phyloP scores from a whole-genome alignment of 2,113 vertebrate species.

The Galemys pyrenaicus region DNA sequence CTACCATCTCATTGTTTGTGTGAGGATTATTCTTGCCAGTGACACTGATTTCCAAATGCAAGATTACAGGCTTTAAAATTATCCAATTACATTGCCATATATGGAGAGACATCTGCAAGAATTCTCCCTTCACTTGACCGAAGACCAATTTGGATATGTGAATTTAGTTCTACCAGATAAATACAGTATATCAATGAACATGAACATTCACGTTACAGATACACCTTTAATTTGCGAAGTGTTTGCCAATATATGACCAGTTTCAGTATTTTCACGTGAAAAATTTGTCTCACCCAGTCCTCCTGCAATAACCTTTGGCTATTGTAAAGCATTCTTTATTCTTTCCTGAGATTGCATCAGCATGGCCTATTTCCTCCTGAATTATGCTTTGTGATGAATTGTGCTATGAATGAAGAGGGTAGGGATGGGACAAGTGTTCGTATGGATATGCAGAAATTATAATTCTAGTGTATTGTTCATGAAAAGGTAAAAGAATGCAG shows the following conservation, averaged over 20 bases:
- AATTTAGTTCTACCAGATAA: not conserved
- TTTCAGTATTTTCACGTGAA: not conserved
- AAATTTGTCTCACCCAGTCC: not conserved
- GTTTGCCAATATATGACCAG: not conserved
- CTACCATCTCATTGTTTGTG: not conserved
- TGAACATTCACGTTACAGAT: not conserved
- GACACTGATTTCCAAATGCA: not conserved
- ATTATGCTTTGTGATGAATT: not conserved
- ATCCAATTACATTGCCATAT: not conserved
- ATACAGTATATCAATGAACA: not conserved
- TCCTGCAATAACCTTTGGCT: not conserved
- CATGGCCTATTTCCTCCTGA: not conserved
- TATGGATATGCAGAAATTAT: not conserved
- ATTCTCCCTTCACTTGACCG: not conserved
- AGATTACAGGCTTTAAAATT: not conserved
- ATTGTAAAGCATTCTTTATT: not conserved
- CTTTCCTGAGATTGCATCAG: not conserved
- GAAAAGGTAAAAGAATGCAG: not conserved
- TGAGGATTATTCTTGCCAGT: not conserved
- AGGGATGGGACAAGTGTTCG: not conserved
- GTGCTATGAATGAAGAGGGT: not conserved
- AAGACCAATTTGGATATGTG: not conserved
- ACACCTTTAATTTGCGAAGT: not conserved
- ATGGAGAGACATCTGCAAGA: not conserved
- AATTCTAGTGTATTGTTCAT: not conserved